A percentile compares a stretch with the other conserved stretches of the same genome.
phyloP scores from a whole-genome alignment of 2,113 vertebrate genomes.

The Bettongia penicillata region DNA sequence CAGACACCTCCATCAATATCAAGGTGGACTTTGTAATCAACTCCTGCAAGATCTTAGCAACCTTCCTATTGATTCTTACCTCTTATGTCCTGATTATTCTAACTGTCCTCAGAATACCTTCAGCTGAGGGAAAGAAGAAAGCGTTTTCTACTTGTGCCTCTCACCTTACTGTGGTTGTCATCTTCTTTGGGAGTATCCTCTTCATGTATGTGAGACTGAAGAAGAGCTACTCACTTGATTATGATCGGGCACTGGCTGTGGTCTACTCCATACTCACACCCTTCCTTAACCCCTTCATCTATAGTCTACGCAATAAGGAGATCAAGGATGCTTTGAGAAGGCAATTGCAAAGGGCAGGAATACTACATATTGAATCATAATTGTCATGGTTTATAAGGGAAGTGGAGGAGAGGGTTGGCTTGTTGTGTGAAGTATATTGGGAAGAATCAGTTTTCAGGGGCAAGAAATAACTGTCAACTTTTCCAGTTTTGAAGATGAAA shows the following conservation, averaged over 20 bases:
- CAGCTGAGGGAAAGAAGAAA: conserved; percentile 59
- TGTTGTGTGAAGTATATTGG: neutral
- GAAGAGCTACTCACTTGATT: conserved; percentile 74
- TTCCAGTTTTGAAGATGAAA: neutral
- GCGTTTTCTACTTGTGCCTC: conserved; percentile 80
- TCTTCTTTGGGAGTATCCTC: conserved; percentile 77
- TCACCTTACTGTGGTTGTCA: conserved; percentile 78
- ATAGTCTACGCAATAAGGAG: conserved; percentile 76
- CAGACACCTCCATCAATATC: conserved; percentile 45
- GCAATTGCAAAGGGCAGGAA: conserved; percentile 46
- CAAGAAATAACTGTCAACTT: neutral
- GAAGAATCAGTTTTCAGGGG: fast-evolving
- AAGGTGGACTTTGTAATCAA: conserved; percentile 78
- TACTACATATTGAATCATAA: neutral
- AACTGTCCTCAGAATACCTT: conserved; percentile 54
- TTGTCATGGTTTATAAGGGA: neutral
- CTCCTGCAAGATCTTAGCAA: conserved; percentile 77
- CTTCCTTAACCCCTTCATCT: conserved; percentile 80
- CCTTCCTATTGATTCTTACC: conserved; percentile 79
- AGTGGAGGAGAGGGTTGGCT: fast-evolving
- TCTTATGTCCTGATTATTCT: conserved; percentile 66
- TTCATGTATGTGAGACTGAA: conserved; percentile 79
- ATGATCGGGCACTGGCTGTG: conserved; percentile 77
- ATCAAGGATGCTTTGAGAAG: conserved; percentile 71
- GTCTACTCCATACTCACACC: conserved; percentile 81